Evolutionary conservation across 2,113 vertebrate species (phyloP), one percentile per base, ranked within the genome.

Genomic region (Malurus alboscapulatus): DNA sequence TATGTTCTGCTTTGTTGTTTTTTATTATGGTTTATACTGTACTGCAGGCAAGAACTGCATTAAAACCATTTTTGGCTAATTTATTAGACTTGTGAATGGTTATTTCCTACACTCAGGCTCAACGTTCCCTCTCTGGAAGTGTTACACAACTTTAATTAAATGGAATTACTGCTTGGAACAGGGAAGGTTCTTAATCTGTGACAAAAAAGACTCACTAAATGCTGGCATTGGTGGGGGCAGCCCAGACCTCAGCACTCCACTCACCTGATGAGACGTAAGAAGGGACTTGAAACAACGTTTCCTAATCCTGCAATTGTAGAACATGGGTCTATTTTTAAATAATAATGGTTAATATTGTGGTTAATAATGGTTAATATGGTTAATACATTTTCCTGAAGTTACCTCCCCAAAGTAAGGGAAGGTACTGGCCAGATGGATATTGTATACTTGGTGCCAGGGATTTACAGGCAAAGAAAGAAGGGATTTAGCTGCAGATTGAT

Each of bases 1-100:
- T 73, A 63, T 16, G 5, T 79, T 54, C 61, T 81, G 90, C 87
- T 89, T n/a, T 74, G 40, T 81, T 68, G 7, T 88, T 97, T 97
- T 96, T 62, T 94, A 91, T 84, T 32, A 54, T 26, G 58, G 50
- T 87, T 94, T 96, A 51, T 92, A 48, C 69, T 78, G 68, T 66
- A 67, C 50, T 69, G 76, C 87, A 76, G 92, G 90, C 88, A 67
- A 82, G 83, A 63, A 71, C 80, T 68, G 81, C 94, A 97, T 94
- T 97, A 96, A 96, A 97, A 92, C 83, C 77, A 24, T 47, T 89
- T 93, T 90, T 78, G 88, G 88, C 77, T 91, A 58, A 94, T 90
- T 82, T 54, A 72, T 48, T 50, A 12, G 30, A 58, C 18, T 75
- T 38, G 53, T 81, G 76, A 72, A 14, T 83, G 44, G 44, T 95